phyloP scores from a whole-genome alignment of 2,888 invertebrate species.

The Mycalesis mineus region DNA sequence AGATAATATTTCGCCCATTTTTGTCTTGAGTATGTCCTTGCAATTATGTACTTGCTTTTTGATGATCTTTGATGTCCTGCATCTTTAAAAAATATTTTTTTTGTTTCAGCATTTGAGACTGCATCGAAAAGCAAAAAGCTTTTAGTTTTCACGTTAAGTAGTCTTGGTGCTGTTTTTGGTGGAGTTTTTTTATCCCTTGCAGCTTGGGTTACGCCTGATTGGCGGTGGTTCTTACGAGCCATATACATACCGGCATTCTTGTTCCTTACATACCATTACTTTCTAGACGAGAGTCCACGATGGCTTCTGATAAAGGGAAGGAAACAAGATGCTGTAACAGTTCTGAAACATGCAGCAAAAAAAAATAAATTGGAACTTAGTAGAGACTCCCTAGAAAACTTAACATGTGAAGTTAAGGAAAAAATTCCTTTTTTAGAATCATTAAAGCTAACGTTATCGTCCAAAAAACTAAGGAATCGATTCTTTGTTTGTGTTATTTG shows the following conservation, averaged over 20 bases:
- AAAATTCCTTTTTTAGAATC: constrained; percentile 40
- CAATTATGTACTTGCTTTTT: no score
- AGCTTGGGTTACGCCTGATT: constrained; percentile 81
- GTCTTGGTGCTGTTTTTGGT: constrained; percentile 79
- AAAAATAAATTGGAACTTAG: constrained; percentile 54
- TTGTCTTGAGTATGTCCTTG: constrained; percentile 39
- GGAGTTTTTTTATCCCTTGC: constrained; percentile 80
- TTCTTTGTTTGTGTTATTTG: constrained; percentile 60
- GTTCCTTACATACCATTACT: constrained; percentile 80
- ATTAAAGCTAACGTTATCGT: constrained; percentile 53
- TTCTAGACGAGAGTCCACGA: constrained; percentile 83
- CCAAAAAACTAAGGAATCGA: constrained; percentile 48
- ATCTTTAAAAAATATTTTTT: constrained; percentile 4
- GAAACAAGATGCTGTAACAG: constrained; percentile 78
- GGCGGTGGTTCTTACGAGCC: constrained; percentile 81
- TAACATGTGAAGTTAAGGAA: constrained; percentile 42
- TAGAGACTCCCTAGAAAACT: constrained; percentile 41
- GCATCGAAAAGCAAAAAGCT: constrained; percentile 39
- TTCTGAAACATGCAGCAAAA: constrained; percentile 81
- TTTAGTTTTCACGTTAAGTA: no score
- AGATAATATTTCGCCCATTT: constrained; percentile 38
- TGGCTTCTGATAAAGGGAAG: constrained; percentile 85
- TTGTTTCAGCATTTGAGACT: constrained; percentile 42
- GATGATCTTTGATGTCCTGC: no score
- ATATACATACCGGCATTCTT: constrained; percentile 82